phyloP scores from a whole-genome alignment of 1,140 invertebrate species.

The Cherax destructor region DNA sequence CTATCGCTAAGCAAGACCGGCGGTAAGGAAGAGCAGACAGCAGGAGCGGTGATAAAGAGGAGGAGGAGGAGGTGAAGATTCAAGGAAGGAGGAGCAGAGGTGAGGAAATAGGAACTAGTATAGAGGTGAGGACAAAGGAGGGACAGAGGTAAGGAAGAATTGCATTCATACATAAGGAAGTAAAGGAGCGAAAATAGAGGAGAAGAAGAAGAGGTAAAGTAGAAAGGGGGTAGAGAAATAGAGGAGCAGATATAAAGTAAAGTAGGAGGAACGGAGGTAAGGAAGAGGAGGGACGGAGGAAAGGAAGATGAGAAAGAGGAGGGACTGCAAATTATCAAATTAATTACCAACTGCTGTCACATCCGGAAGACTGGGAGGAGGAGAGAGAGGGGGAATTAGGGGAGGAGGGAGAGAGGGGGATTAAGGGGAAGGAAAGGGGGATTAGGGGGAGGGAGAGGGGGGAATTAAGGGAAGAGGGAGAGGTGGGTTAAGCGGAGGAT shows the following conservation, averaged over 20 bases:
- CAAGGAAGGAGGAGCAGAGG: no score
- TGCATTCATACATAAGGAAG: no score
- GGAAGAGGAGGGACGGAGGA: background rate
- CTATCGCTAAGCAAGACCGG: no score
- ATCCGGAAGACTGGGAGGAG: background rate
- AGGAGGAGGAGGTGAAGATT: no score
- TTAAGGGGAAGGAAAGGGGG: background rate
- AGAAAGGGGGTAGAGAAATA: background rate
- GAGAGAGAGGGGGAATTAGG: slow-evolving; percentile 8
- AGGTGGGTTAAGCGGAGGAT: background rate
- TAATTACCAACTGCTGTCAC: slow-evolving; percentile 7
- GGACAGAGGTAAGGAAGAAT: no score
- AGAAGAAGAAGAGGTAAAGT: background rate
- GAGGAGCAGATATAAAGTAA: background rate
- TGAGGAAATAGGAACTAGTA: no score
- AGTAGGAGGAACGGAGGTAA: background rate
- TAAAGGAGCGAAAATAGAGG: no score
- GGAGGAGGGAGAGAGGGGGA: background rate
- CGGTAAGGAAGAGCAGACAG: no score
- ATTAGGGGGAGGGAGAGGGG: background rate
- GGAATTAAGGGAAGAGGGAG: background rate
- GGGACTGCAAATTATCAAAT: slow-evolving; percentile 13
- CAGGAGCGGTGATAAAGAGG: no score
- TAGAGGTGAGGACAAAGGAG: no score
- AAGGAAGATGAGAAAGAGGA: background rate